Evolutionary conservation across 2,113 vertebrate genomes (phyloP).

Genomic region (Lagopus leucura): DNA sequence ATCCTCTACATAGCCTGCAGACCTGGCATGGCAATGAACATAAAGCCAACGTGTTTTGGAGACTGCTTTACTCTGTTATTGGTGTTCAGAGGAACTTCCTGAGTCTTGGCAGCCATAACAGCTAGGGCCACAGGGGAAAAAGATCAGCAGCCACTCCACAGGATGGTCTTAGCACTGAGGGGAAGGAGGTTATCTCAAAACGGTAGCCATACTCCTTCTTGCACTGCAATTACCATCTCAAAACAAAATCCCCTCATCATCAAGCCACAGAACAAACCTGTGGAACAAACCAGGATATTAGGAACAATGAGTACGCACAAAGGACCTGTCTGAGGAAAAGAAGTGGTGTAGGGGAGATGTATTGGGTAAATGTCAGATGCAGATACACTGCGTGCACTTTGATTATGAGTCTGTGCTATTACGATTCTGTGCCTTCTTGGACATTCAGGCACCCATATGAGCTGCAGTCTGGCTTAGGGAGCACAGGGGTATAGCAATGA

Average conservation of each 20-base stretch:
- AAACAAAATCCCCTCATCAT: background rate
- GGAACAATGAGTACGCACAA: background rate
- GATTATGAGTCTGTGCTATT: background rate
- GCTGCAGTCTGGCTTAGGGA: background rate
- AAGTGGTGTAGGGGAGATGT: background rate
- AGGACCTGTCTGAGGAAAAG: background rate
- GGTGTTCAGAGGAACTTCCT: background rate
- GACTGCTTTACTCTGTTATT: background rate
- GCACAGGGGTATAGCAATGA: accelerated
- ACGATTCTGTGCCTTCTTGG: background rate
- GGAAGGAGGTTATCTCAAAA: background rate
- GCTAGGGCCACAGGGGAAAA: background rate
- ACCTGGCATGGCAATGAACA: background rate
- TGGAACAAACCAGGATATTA: background rate
- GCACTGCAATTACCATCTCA: background rate
- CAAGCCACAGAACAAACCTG: background rate
- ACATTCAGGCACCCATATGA: background rate
- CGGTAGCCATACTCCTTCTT: background rate
- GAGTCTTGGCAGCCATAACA: background rate
- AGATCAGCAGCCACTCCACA: background rate
- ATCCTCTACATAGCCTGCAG: background rate
- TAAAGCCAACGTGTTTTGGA: background rate
- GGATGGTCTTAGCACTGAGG: background rate
- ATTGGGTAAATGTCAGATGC: background rate
- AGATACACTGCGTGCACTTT: background rate